Evolutionary conservation across 2,888 invertebrate species (phyloP), one percentile per base, ranked within the genome.

Genomic region (Orthosia gracilis): DNA sequence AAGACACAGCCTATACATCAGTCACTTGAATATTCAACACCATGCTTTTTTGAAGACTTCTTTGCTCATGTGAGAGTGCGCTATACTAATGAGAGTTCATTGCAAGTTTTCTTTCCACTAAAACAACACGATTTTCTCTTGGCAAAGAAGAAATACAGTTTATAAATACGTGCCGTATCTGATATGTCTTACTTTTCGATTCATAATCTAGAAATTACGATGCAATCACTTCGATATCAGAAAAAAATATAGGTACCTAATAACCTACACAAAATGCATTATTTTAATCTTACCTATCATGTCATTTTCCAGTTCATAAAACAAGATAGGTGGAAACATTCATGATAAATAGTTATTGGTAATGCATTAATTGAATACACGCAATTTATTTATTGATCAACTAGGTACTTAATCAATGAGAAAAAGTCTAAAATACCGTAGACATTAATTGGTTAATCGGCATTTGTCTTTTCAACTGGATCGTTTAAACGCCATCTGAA

Each of bases 381-480:
- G 49, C 54, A 17, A 45, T 52, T 0, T 0, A 21, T 64, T 50
- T 18, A 26, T 26, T 23, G 0, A 47, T 68, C 26, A 67, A 45
- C 17, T 13, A n/a, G 40, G n/a, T 55, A 62, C 45, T 45, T 62
- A 71, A n/a, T 50, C 50, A 15, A 31, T 52, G 50, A 49, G 54
- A 55, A 64, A 54, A 49, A 40, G 47, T 63, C 12, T 74, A 47
- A 45, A 50, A 57, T 50, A 45, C 40, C 17, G 40, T 55, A 18
- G 5, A 49, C 15, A n/a, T n/a, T 68, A 82, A 76, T 76, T 54
- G 40, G 52, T 67, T 50, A 57, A 63, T 58, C 54, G 57, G 50
- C 49, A 76, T 50, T 65, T 61, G 49, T 55, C 45, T 68, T 58
- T 63, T 64, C 52, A 64, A 50, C 45, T 52, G 76, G 59, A 55